Evolutionary conservation across 2,888 invertebrate genomes (phyloP).

Genomic region (Brenthis daphne): DNA sequence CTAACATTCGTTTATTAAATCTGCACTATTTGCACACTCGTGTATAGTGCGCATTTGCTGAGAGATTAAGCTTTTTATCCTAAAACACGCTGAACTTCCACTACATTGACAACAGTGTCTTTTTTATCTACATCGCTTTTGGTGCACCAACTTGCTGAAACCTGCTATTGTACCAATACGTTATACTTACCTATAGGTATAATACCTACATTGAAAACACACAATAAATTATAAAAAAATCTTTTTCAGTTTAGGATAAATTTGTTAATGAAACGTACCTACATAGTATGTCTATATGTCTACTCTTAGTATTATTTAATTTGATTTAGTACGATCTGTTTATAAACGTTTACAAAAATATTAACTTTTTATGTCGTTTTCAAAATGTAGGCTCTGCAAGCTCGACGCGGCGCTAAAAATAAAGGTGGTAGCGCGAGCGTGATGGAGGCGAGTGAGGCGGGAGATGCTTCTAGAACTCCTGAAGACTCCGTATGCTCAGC

Average conservation of each 20-base stretch:
- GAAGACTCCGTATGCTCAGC: conserved; percentile 95
- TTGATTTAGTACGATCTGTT: not conserved
- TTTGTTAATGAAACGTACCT: no score
- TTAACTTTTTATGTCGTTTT: not conserved
- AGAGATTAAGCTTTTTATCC: conserved; percentile 12
- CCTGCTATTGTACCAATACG: conserved; percentile 14
- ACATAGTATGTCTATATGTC: no score
- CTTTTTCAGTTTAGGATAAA: no score
- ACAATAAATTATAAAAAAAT: not conserved
- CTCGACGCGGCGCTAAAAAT: conserved; percentile 82
- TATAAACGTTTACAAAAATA: not conserved
- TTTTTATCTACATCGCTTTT: conserved; percentile 16
- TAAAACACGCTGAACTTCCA: conserved; percentile 21
- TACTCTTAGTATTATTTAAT: no score
- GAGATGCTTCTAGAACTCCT: conserved; percentile 92
- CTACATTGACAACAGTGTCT: conserved; percentile 15
- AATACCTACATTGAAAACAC: conserved; percentile 1
- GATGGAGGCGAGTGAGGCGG: conserved; percentile 85
- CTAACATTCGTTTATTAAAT: not conserved
- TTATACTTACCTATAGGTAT: not conserved
- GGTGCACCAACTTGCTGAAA: conserved; percentile 25
- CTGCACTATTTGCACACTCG: conserved; percentile 7
- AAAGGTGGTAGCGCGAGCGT: conserved; percentile 77
- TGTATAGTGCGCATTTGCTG: not conserved
- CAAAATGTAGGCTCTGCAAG: conserved; percentile 86